Conservation (phyloP, 2,797 vertebrate species). For the Sebastes goodei region DNA sequence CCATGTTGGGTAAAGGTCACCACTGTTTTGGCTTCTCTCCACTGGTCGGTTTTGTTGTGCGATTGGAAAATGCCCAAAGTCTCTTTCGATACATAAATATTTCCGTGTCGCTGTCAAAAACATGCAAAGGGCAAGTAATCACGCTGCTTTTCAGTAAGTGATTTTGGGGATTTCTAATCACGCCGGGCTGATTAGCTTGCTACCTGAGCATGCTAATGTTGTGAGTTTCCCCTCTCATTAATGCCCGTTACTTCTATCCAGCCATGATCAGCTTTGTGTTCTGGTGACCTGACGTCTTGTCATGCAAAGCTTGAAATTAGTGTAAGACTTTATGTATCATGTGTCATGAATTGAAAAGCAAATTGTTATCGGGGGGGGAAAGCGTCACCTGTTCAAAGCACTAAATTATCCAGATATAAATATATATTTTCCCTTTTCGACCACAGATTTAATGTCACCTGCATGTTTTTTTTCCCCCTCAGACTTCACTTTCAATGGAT, state of each 20-base stretch:
- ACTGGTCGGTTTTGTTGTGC: slow-evolving; percentile 77
- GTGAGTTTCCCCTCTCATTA: slow-evolving; percentile 37
- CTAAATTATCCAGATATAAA: slow-evolving; percentile 41
- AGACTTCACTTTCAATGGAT: slow-evolving; percentile 48
- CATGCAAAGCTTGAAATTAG: slow-evolving; percentile 50
- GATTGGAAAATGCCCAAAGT: slow-evolving; percentile 73
- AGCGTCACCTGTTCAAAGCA: slow-evolving; percentile 44
- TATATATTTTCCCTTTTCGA: slow-evolving; percentile 29
- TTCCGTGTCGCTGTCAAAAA: slow-evolving; percentile 74
- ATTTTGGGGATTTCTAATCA: slow-evolving; percentile 38
- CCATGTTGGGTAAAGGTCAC: slow-evolving; percentile 85
- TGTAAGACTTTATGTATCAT: slow-evolving; percentile 50
- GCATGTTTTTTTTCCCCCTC: background rate
- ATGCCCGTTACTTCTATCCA: slow-evolving; percentile 56
- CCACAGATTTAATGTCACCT: slow-evolving; percentile 43
- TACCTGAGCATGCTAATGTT: slow-evolving; percentile 20
- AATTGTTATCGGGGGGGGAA: slow-evolving; percentile 35
- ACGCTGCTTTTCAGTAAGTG: slow-evolving; percentile 47
- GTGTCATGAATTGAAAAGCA: slow-evolving; percentile 47
- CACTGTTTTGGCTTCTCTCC: slow-evolving; percentile 82
- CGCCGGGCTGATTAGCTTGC: slow-evolving; percentile 33
- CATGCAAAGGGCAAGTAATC: slow-evolving; percentile 76
- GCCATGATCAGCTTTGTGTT: slow-evolving; percentile 51
- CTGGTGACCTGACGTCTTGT: slow-evolving; percentile 7
- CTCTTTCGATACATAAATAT: slow-evolving; percentile 75